Base-by-base conservation (phyloP, 2,113 vertebrate species). In the Hiodon tergisus region DNA sequence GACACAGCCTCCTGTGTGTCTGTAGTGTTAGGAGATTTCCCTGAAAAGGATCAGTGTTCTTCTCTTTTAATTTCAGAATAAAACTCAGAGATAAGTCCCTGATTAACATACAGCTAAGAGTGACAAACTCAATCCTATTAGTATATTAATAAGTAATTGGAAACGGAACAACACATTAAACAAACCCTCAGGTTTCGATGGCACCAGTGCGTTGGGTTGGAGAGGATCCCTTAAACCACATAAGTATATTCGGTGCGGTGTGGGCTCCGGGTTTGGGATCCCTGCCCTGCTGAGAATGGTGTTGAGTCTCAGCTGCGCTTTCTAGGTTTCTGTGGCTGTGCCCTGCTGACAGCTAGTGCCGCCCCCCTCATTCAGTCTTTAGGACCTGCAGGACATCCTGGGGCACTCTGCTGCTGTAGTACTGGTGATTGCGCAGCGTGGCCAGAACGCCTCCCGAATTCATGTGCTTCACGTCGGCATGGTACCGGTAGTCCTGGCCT, bases 401-500 rank as follows among this genome's bases (percentile, higher is more conserved):
- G 2, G 97, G 97, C 9, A 99, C 94, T 79, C 91, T 91, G 83
- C 89, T 94, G 65, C 90, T 77, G 17, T 98, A 99, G 87, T 95
- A 96, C 71, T 96, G 90, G 3, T 94, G 94, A 85, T 99, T 93
- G 53, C 86, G 89, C 69, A 99, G 87, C 0, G 95, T 83, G 2
- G 96, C 97, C 47, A 99, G 91, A 69, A 99, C 94, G 0, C 97
- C 97, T 0, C 93, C 94, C 0, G 96, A 96, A 83, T 99, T 99
- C 94, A 98, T 95, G 83, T 96, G 95, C 79, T 98, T 95, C 59
- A 99, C 95, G 0, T 94, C 87, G 60, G 95, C 96, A 46, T 95
- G 82, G 52, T 99, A 99, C 55, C 87, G 68, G 79, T 95, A 96
- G 4, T 89, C 57, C 55, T 95, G 95, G 5, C 96, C 95, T 76